Evolutionary conservation across 2,888 invertebrate species (phyloP), one percentile per base, ranked within the genome.

Genomic region (Dermolepida albohirtum): DNA sequence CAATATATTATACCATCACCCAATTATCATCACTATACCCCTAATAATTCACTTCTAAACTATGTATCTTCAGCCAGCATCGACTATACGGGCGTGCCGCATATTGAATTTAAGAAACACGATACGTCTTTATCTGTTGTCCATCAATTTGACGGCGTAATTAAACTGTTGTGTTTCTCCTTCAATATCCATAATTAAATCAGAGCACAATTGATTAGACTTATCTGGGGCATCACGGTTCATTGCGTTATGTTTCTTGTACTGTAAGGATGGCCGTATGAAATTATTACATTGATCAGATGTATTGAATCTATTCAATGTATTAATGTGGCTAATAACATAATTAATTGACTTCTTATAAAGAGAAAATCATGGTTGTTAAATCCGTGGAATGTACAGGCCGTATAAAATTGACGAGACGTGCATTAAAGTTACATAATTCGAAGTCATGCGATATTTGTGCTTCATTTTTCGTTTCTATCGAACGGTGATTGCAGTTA

Each of bases 191-290:
- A 27, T 59, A 59, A 65, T 65, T 65, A 54, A 44, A 65, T 65
- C 54, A 65, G n/a, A n/a, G 47, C 12, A 22, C 44, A 10, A 54
- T 67, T 27, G 54, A 67, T 63, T 63, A 62, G 59, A 29, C 59
- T 59, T 27, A 59, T 59, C 44, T 22, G 14, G 59, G 10, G 10
- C 41, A 40, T n/a, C 44, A 59, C 44, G 12, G 40, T 40, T 34
- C 29, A 27, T n/a, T 27, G 22, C 29, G 17, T 47, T 14, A 17
- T 14, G 7, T 47, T 34, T 34, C 34, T 8, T 34, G 34, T 34
- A 34, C 10, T 34, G 10, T 34, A 34, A 8, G 34, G 34, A 34
- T 34, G 6, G 10, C 34, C 34, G 10, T 62, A 16, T 50, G 12
- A 27, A 63, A 63, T 63, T 44, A 63, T 63, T 63, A n/a, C 63